Evolutionary conservation across 1,140 invertebrate species (phyloP), one percentile per base, ranked within the genome.

Genomic region (Orchesella cincta): DNA sequence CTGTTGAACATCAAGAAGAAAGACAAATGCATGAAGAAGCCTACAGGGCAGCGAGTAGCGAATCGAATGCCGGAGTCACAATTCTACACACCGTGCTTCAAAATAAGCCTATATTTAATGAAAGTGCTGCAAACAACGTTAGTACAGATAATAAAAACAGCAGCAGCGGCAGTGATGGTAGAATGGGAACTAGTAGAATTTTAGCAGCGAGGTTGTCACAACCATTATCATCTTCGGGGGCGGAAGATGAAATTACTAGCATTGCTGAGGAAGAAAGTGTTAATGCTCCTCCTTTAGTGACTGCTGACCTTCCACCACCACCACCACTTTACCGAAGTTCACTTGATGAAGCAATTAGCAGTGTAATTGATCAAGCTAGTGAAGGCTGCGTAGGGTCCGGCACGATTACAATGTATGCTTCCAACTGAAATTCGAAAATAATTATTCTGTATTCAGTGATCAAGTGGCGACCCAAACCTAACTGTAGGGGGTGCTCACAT

Each of bases 281-380:
- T 57, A 57, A 8, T 14, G 14, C 52, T 57, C 12, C 52, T n/a
- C 12, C 52, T 14, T 3, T 3, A 12, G 23, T 23, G 3, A 18
- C 52, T 3, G 12, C 23, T n/a, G 52, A n/a, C 5, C 14, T n/a
- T 57, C 23, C 52, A 5, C 23, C 14, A 57, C 12, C 52, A 57
- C 52, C 26, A 31, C 62, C 8, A 67, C 26, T 67, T 46, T 20
- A 46, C 8, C 39, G 8, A 12, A 8, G 20, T 46, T 20, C 39
- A 46, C 39, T 46, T 8, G 62, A 67, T 23, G 62, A 26, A 14
- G 62, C 62, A 3, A 67, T 67, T 33, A 29, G 26, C 3, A 67
- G 62, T 33, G 62, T 67, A 1, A 67, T 67, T 67, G 62, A 67
- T 29, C 62, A 67, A 33, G n/a, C n/a, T n/a, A 67, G 62, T 31